Conservation (phyloP, 1,140 invertebrate species). For the Homarus americanus region DNA sequence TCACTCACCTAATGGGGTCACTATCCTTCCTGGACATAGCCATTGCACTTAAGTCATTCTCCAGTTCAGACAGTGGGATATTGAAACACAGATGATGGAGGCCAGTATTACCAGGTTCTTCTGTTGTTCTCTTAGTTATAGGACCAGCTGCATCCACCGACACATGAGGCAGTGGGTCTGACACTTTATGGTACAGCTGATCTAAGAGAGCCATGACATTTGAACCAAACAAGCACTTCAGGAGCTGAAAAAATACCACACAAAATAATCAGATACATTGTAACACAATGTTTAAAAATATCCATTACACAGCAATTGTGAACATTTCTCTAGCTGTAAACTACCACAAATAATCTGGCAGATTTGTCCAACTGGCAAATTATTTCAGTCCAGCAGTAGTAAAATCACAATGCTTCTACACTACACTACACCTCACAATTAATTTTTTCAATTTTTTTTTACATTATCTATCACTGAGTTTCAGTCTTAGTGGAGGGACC, state of each 20-base stretch:
- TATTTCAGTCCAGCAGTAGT: no score
- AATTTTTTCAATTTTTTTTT: no score
- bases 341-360: no score
- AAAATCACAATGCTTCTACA: no score
- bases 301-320: no score
- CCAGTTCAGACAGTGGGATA: conserved; percentile 43
- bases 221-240: conserved; percentile 90
- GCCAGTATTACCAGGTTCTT: conserved; percentile 8
- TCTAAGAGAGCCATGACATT: conserved; percentile 86
- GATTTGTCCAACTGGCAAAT: no score
- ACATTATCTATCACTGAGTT: no score
- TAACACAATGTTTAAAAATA: no score
- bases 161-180: background rate
- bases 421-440: no score
- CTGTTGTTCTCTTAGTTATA: background rate
- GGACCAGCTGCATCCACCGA: background rate
- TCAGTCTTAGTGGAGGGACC: no score
- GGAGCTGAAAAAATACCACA: conserved; percentile 83
- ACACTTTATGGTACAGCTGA: conserved; percentile 68
- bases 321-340: no score
- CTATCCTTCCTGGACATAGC: conserved; percentile 36
- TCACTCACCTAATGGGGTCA: conserved; percentile 51
- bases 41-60: conserved; percentile 42
- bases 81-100: conserved; percentile 59
- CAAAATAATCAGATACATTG: no score